These are phyloP conservation scores for Phenganax marumi DNA, from an alignment of 92 coral and sea anemone genomes.

Conservation along the genomic window DNA sequence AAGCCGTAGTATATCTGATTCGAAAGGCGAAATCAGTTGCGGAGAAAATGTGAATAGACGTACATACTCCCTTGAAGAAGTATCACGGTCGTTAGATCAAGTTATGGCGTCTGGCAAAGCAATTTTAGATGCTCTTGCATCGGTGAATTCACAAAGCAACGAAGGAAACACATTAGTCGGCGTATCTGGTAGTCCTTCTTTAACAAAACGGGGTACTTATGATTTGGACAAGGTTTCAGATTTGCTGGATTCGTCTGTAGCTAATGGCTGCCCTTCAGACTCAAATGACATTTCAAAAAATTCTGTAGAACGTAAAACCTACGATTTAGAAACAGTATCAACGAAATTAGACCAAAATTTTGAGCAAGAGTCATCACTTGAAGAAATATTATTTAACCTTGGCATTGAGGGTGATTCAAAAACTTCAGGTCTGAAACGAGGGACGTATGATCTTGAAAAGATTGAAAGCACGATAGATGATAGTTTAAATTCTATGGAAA, in stretches of 20 bases:
- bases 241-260: constrained; percentile 55
- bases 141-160: neutral
- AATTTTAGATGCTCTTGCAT: constrained; percentile 7
- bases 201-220: constrained; percentile 67
- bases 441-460: constrained; percentile 64
- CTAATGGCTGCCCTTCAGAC: constrained; percentile 52
- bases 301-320: neutral
- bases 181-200: neutral
- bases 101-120: constrained; percentile 43
- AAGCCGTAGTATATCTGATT: neutral
- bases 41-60: constrained; percentile 40
- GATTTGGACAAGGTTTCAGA: constrained; percentile 64
- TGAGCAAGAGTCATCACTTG: neutral
- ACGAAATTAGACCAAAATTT: constrained; percentile 9
- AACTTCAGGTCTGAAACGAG: constrained; percentile 41
- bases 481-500: neutral
- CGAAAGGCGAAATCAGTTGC: neutral
- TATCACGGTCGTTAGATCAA: constrained; percentile 37
- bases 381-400: constrained; percentile 7
- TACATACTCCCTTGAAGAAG: constrained; percentile 43
- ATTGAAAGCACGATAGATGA: constrained; percentile 56
- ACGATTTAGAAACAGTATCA: constrained; percentile 13
- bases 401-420: neutral
- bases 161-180: neutral
- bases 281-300: constrained; percentile 54